Base-by-base conservation (phyloP, 2,888 invertebrate species). In the Andrena chrysosceles region DNA sequence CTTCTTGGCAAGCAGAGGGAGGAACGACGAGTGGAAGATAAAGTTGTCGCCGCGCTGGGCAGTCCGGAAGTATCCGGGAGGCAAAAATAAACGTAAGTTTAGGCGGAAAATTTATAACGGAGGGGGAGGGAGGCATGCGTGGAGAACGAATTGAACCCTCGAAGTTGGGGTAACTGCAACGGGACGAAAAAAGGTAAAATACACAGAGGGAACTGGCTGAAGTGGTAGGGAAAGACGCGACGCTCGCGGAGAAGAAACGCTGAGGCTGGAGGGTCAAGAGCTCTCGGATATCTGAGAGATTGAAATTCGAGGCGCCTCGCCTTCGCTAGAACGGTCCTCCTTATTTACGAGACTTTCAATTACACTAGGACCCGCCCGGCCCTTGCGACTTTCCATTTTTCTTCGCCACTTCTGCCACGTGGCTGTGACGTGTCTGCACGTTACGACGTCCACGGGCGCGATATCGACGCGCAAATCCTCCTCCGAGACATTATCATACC, bases 321-420 rank as follows among this genome's bases (percentile, higher is more conserved):
- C 56, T 56, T 56, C 48, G 52, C 77, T 73, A 70, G 80, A 76
- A 78, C 75, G 76, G 72, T 76, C 70, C 68, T 86, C 56, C 84
- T 86, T 86, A 86, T 86, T 86, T 86, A 86, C 86, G 86, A 70
- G 86, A 84, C 79, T 81, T 86, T 86, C 86, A 86, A 86, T 86
- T 86, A 86, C 81, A 77, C 70, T 33, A 31, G n/a, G 42, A 77
- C 59, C 71, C 35, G 26, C 71, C 33, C 56, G 20, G 20, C n/a
- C 71, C 64, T 26, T 29, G 54, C 60, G 71, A 77, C 76, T 74
- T 81, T 59, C 49, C 54, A 49, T 81, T 81, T 79, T 72, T 78
- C 76, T 75, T 63, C 56, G 62, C 48, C 62, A 56, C 68, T 68
- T 60, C 33, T 20, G 33, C 56, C 75, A 77, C 69, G 72, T 81